These are phyloP conservation scores for Vimba vimba DNA, from an alignment of 2,113 vertebrate species.

Conservation along the genomic window DNA sequence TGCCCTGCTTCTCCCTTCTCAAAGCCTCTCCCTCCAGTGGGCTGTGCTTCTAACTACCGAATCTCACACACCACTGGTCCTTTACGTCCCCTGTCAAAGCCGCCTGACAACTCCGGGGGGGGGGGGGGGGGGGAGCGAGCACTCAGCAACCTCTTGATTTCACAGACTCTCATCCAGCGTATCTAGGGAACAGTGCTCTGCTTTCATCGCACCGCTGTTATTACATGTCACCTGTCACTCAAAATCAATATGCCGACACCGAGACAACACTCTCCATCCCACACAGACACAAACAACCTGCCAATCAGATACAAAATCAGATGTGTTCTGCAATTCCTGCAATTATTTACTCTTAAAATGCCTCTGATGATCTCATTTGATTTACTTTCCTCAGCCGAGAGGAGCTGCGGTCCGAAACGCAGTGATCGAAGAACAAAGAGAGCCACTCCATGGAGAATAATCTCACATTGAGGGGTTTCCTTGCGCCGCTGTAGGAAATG, in stretches of 20 bases:
- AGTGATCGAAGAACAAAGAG: slow-evolving; percentile 47
- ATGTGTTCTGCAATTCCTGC: slow-evolving; percentile 50
- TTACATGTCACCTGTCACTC: slow-evolving; percentile 63
- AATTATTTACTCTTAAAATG: neutral
- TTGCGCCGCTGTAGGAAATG: slow-evolving; percentile 63
- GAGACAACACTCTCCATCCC: slow-evolving; percentile 66
- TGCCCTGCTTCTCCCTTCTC: slow-evolving; percentile 49
- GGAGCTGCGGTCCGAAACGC: slow-evolving; percentile 23
- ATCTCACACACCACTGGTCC: slow-evolving; percentile 66
- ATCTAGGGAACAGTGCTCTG: slow-evolving; percentile 41
- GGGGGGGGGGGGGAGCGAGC: neutral
- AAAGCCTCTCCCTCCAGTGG: slow-evolving; percentile 56
- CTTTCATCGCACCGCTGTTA: slow-evolving; percentile 46
- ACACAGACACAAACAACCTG: slow-evolving; percentile 59
- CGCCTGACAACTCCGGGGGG: slow-evolving; percentile 37
- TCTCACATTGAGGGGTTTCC: slow-evolving; percentile 51
- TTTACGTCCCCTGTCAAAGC: slow-evolving; percentile 46
- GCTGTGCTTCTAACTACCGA: slow-evolving; percentile 57
- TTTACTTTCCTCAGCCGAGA: slow-evolving; percentile 37
- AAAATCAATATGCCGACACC: slow-evolving; percentile 62
- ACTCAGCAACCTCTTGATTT: slow-evolving; percentile 50
- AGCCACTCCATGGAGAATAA: slow-evolving; percentile 43
- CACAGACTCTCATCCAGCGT: slow-evolving; percentile 25
- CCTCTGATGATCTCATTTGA: slow-evolving; percentile 30
- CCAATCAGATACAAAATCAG: slow-evolving; percentile 66